Base-by-base conservation (phyloP, 2,888 invertebrate species). In the Crocallis elinguaria region DNA sequence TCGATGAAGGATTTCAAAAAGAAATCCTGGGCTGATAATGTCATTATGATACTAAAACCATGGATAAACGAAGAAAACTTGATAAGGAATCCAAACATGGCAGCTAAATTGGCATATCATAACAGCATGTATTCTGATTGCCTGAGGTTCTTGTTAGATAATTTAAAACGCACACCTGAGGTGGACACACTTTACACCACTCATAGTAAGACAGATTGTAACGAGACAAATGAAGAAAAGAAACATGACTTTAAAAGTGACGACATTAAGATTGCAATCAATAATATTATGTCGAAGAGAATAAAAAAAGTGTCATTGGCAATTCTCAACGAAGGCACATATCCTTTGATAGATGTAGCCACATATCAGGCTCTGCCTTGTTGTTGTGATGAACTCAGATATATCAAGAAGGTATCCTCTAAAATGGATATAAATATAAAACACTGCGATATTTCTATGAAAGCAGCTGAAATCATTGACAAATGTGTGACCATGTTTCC, bases 401-500 rank as follows among this genome's bases (percentile, higher is more conserved):
- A 81, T 62, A 64, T 84, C 8, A 71, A 50, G 12, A 55, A 49
- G 23, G 44, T 39, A 0, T 44, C 62, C 16, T 53, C 67, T 1
- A 71, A 69, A 45, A 45, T 62, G 1, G 33, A 67, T 2, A 45
- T 59, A 3, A 64, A 62, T 13, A 59, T 62, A 53, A 25, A 51
- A 0, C 75, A 80, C 2, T 35, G 38, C 16, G 75, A 87, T 49
- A 39, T 86, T 0, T 86, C 89, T 3, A 36, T 64, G 0, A 72
- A 70, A 63, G 88, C 90, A 12, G 88, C 88, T 2, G 67, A 73
- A 16, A 62, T 86, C 3, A 82, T 90, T 27, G 90, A 91, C 49
- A 86, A 82, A 66, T 88, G 86, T 52, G 81, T 91, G 39, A 77
- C 79, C 11, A 77, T 82, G 19, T 90, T 91, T 46, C 90, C 91